These are phyloP conservation scores for Aspidiotus destructor DNA, from an alignment of 2,888 invertebrate genomes.

Conservation along the genomic window DNA sequence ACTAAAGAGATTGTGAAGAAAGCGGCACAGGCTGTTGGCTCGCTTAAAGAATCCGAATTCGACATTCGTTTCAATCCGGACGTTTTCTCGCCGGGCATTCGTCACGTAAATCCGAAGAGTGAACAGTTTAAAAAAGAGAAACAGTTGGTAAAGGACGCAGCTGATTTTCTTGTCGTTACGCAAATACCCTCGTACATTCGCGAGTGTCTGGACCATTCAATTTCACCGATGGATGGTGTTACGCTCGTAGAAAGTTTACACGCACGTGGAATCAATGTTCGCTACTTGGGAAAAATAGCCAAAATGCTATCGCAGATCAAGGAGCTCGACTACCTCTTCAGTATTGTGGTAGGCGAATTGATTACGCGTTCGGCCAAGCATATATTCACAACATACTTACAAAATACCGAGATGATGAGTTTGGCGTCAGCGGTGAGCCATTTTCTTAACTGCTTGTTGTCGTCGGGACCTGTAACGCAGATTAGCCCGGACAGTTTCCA, in stretches of 20 bases:
- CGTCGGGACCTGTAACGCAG: slow-evolving; percentile 59
- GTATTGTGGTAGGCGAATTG: slow-evolving; percentile 83
- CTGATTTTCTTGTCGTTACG: slow-evolving; percentile 82
- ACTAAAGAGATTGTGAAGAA: slow-evolving; percentile 79
- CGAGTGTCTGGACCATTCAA: slow-evolving; percentile 81
- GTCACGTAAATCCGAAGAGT: slow-evolving; percentile 61
- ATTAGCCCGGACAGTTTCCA: slow-evolving; percentile 58
- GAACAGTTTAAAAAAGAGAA: slow-evolving; percentile 68
- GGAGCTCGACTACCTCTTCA: slow-evolving; percentile 74
- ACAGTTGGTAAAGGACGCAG: slow-evolving; percentile 86
- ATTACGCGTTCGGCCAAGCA: slow-evolving; percentile 86
- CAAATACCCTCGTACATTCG: slow-evolving; percentile 89
- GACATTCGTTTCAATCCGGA: slow-evolving; percentile 98
- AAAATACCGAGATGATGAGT: slow-evolving; percentile 81
- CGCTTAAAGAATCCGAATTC: slow-evolving; percentile 89
- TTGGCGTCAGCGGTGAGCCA: slow-evolving; percentile 85
- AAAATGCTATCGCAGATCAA: slow-evolving; percentile 66
- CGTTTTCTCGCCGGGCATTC: slow-evolving; percentile 89
- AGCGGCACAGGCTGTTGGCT: slow-evolving; percentile 85
- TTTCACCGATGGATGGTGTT: slow-evolving; percentile 90
- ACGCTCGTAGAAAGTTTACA: slow-evolving; percentile 89
- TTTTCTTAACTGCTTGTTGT: slow-evolving; percentile 90
- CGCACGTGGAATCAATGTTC: slow-evolving; percentile 89
- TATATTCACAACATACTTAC: slow-evolving; percentile 76
- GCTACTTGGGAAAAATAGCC: slow-evolving; percentile 90